Percentiles rank a stretch among this genome's conserved stretches.
These are phyloP conservation scores for Schizaphis graminum DNA, from an alignment of 2,888 invertebrate species.

Conservation along the genomic window DNA sequence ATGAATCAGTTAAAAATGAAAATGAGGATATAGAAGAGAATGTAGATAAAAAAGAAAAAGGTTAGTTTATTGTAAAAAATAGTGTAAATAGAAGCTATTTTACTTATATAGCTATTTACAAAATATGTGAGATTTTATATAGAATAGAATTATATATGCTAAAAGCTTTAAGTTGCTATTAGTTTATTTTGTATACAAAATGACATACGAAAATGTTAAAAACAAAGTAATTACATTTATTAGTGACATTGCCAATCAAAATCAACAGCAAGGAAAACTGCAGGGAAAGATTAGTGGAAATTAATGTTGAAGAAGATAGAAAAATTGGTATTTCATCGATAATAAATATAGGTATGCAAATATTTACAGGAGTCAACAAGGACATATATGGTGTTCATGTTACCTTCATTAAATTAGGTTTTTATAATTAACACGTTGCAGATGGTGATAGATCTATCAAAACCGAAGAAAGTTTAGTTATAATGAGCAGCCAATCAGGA, in stretches of 20 bases:
- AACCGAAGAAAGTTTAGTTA: conserved; percentile 55
- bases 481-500: conserved; percentile 49
- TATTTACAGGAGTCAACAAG: conserved; percentile 42
- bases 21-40: conserved; percentile 36
- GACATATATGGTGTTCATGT: not conserved
- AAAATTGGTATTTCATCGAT: conserved; percentile 32
- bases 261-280: conserved; percentile 25
- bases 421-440: conserved; percentile 60
- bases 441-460: conserved; percentile 53
- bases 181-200: conserved; percentile 7
- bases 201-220: conserved; percentile 64
- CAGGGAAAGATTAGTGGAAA: conserved; percentile 21
- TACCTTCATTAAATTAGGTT: conserved; percentile 53
- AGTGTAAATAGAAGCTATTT: conserved; percentile 42
- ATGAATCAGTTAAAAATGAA: not conserved
- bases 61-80: conserved; percentile 11
- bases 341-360: conserved; percentile 50
- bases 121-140: conserved; percentile 50
- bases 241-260: conserved; percentile 54
- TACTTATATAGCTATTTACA: conserved; percentile 40
- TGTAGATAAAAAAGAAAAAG: conserved; percentile 50
- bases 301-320: conserved; percentile 34
- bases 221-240: conserved; percentile 54
- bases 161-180: conserved; percentile 57
- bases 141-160: conserved; percentile 59